Conservation (phyloP, 2,888 invertebrate species). For the Aquatica leii region DNA sequence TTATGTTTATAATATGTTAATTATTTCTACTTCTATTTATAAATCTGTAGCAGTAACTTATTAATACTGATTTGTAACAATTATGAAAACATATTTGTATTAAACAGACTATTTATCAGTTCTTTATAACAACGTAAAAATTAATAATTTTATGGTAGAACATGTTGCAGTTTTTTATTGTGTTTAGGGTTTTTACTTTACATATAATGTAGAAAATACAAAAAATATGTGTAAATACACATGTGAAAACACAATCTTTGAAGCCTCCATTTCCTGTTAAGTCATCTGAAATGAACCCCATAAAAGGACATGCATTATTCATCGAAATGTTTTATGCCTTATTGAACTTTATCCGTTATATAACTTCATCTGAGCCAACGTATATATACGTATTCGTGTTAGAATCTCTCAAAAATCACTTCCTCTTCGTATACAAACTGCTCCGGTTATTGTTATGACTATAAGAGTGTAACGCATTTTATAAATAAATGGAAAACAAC, state of each 20-base stretch:
- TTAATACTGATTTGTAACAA: too few relatives aligned
- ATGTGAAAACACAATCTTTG: constrained; percentile 35
- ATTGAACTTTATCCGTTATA: constrained; percentile 25
- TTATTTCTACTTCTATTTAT: too few relatives aligned
- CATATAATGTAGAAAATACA: too few relatives aligned
- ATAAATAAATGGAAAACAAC: neutral
- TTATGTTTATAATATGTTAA: too few relatives aligned
- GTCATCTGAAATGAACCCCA: constrained; percentile 36
- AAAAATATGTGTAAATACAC: constrained; percentile 27
- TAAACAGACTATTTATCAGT: too few relatives aligned
- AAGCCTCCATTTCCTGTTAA: constrained; percentile 36
- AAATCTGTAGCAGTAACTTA: too few relatives aligned
- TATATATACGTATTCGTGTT: neutral
- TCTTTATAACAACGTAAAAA: too few relatives aligned
- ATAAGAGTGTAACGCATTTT: neutral
- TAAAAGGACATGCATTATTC: constrained; percentile 37
- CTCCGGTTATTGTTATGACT: neutral
- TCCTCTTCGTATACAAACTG: neutral
- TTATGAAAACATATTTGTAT: too few relatives aligned
- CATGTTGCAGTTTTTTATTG: too few relatives aligned
- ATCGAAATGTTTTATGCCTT: constrained; percentile 35
- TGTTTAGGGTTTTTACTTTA: too few relatives aligned
- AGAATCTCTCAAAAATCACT: neutral
- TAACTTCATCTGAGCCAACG: constrained; percentile 19
- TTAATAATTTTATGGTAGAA: too few relatives aligned